Base-by-base conservation (phyloP, 2,113 vertebrate genomes). In the Amphiprion ocellaris region DNA sequence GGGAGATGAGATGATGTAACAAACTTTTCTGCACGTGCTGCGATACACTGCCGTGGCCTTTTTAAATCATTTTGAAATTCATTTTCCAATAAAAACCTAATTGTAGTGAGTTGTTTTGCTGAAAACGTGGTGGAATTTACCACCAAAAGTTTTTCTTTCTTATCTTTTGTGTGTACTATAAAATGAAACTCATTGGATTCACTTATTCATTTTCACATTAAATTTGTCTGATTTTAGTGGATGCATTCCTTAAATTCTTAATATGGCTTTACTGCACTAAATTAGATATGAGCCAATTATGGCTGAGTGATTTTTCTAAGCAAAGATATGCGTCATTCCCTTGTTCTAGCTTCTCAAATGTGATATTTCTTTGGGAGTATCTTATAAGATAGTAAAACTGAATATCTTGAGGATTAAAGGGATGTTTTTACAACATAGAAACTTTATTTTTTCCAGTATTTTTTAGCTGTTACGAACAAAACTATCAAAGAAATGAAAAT, bases 1-100 rank as follows among this genome's bases (percentile, higher is more conserved):
- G 75, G 78, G 84, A 83, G 64, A 87, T 62, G 53, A 83, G 50
- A 75, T 75, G 81, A 85, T 74, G 77, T 30, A 73, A 52, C 81
- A 66, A 81, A 87, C 75, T 84, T 86, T 86, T 72, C 69, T 64
- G 24, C 54, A 69, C 69, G 81, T 68, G 41, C 33, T 47, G 24
- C 28, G 26, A 75, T 47, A 62, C 39, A 65, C 24, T 65, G 44
- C 50, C 47, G 41, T 28, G 58, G 52, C 23, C 26, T 65, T 67
- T 68, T 54, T 66, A 19, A 55, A 71, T 74, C 16, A 60, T 24
- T 66, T 69, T 69, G 49, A 21, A 65, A 69, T 52, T 17, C 33
- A 47, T 56, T 71, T 75, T 69, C 26, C 23, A 44, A 50, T 54
- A 69, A 55, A 75, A 69, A 69, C 12, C 15, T 26, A 11, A 72